Evolutionary conservation across 2,888 invertebrate genomes (phyloP), one percentile per base, ranked within the genome.

Genomic region (Luperina testacea): DNA sequence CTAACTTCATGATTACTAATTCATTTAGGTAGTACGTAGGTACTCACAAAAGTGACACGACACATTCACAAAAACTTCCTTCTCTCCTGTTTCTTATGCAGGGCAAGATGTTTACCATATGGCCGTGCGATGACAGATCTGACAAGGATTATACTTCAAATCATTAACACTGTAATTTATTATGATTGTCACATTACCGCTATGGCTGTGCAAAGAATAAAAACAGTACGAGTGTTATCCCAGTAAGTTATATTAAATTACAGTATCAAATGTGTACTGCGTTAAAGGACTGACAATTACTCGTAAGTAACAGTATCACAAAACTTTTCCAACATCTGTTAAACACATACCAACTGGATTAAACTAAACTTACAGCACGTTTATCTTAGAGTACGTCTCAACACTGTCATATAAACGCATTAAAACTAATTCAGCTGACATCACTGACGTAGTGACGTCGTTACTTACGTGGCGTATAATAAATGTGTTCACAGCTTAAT

Each of bases 401-500:
- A 65, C 81, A 78, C 82, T 88, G 86, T 80, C 76, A 81, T 78
- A 76, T 80, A 89, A 88, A 84, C 63, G 81, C 76, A 87, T 84
- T 88, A 88, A 81, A 90, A 85, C 83, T 89, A 88, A 90, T 82
- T 82, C 80, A 83, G 63, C 72, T 75, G 69, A 80, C 78, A 68
- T 72, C 69, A 64, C 81, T 81, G 64, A 83, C 86, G 84, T 83
- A 67, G 80, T 81, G 59, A 83, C 86, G 85, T 83, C 84, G 84
- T 88, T 89, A 84, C 74, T 83, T 72, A 81, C 59, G 88, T 89
- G 85, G 89, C 91, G 91, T 90, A 91, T 91, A 92, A 82, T 89
- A 79, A 90, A 86, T 83, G 67, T 89, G 84, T 81, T 87, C 78
- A 48, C 73, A 82, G 88, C 82, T 86, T 94, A 94, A 95, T 95